Percentiles rank a stretch among this genome's conserved stretches.
Evolutionary conservation across 1,140 invertebrate species (phyloP).

Genomic region (Aphelinus atriplicis): DNA sequence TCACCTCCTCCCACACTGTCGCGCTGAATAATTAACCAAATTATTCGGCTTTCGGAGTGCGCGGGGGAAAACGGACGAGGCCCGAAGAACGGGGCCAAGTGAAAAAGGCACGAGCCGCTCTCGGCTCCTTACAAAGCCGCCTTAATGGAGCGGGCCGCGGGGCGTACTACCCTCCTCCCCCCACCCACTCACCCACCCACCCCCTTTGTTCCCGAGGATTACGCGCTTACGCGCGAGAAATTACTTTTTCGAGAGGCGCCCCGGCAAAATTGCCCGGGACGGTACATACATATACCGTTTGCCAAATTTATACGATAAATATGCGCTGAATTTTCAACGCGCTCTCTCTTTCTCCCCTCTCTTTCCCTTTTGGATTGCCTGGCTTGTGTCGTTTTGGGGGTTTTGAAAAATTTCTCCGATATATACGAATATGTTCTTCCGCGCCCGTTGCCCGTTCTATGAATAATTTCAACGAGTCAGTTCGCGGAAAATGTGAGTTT

Average conservation of each 20-base stretch:
- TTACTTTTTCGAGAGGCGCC: constrained; percentile 30
- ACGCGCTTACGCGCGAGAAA: constrained; percentile 48
- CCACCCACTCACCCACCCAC: constrained; percentile 12
- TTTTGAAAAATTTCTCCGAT: not conserved
- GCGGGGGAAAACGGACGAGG: constrained; percentile 3
- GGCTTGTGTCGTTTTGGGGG: not conserved
- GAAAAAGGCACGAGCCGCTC: constrained; percentile 1
- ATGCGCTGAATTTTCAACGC: constrained; percentile 15
- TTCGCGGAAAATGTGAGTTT: too few relatives aligned
- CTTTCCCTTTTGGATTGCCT: not conserved
- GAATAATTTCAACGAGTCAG: too few relatives aligned
- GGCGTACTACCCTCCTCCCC: constrained; percentile 36
- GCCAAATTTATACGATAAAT: constrained; percentile 22
- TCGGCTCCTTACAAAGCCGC: constrained; percentile 46
- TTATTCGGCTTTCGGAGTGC: constrained; percentile 44
- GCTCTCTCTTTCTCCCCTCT: constrained; percentile 27
- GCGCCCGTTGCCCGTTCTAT: not conserved
- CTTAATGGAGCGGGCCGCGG: constrained; percentile 48
- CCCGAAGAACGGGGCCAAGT: not conserved
- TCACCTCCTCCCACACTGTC: not conserved
- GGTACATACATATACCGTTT: too few relatives aligned
- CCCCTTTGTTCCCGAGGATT: constrained; percentile 53
- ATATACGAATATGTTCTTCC: not conserved
- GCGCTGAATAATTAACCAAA: constrained; percentile 58
- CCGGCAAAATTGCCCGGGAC: constrained; percentile 19